phyloP scores from a whole-genome alignment of 2,888 invertebrate genomes.

The Scaptomyza flava region DNA sequence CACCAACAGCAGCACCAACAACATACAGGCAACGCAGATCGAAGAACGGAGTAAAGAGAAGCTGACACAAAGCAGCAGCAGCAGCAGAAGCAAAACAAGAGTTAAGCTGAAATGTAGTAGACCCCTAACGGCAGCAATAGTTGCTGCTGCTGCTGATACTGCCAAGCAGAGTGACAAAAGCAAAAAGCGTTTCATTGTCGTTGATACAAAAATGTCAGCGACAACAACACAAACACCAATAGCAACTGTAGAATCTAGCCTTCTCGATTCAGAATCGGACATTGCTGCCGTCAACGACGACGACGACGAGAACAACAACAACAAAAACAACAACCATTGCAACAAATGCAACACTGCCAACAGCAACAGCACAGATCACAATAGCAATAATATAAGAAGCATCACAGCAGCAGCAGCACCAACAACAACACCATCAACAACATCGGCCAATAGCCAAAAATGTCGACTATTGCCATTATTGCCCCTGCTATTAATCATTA shows the following conservation, averaged over 20 bases:
- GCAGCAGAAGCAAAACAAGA: constrained; percentile 40
- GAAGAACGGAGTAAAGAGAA: constrained; percentile 22
- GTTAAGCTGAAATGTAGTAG: constrained; percentile 53
- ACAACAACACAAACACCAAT: constrained; percentile 23
- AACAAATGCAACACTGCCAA: constrained; percentile 45
- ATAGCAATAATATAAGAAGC: constrained; percentile 50
- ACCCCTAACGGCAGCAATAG: constrained; percentile 17
- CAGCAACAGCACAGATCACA: constrained; percentile 43
- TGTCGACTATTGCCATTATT: constrained; percentile 18
- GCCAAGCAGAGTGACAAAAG: constrained; percentile 18
- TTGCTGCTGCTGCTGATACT: constrained; percentile 27
- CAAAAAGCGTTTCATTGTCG: constrained; percentile 42
- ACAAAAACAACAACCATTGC: constrained; percentile 26
- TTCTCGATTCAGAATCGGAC: constrained; percentile 10
- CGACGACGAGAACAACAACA: not conserved
- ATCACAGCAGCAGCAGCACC: constrained; percentile 26
- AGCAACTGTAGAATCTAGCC: constrained; percentile 10
- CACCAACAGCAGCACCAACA: constrained; percentile 18
- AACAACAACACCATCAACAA: constrained; percentile 16
- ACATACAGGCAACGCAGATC: constrained; percentile 9
- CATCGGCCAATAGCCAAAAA: constrained; percentile 8
- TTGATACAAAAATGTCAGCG: constrained; percentile 29
- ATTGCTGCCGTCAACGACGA: constrained; percentile 14
- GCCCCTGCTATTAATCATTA: constrained; percentile 47
- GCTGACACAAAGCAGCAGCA: constrained; percentile 28